Evolutionary conservation across 2,113 vertebrate genomes (phyloP).

Genomic region (Prunella fulvescens): DNA sequence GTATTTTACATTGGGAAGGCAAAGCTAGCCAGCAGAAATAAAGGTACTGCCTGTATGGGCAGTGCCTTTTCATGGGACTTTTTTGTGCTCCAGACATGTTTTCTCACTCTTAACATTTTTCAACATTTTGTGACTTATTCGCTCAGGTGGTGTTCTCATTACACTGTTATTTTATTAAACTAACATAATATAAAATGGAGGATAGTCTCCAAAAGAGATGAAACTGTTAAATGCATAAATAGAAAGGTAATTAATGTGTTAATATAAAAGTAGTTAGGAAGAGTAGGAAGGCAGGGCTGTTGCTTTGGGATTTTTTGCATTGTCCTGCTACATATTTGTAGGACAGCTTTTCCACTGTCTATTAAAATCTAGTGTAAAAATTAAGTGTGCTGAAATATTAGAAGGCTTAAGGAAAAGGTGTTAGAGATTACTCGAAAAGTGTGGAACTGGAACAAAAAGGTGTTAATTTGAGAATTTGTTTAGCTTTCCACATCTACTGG

Average conservation of each 20-base stretch:
- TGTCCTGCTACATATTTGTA: neutral
- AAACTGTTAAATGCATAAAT: neutral
- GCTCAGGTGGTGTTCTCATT: neutral
- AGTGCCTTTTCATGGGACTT: neutral
- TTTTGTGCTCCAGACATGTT: neutral
- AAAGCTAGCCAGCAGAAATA: neutral
- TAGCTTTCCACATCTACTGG: neutral
- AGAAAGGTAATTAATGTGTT: neutral
- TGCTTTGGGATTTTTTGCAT: neutral
- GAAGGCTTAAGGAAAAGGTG: neutral
- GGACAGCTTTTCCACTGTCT: neutral
- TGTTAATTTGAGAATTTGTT: neutral
- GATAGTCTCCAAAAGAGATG: neutral
- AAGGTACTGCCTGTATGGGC: rapidly evolving
- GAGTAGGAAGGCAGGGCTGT: neutral
- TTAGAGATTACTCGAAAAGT: neutral
- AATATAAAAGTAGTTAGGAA: neutral
- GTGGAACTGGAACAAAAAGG: neutral
- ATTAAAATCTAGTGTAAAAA: neutral
- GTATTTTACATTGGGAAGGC: neutral
- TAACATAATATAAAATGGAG: neutral
- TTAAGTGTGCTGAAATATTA: neutral
- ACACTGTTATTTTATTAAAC: neutral
- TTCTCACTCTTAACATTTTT: neutral
- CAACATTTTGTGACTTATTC: neutral